These are phyloP conservation scores for Cricetomys ansorgei DNA, from an alignment of 2,113 vertebrate genomes.

Conservation along the genomic window DNA sequence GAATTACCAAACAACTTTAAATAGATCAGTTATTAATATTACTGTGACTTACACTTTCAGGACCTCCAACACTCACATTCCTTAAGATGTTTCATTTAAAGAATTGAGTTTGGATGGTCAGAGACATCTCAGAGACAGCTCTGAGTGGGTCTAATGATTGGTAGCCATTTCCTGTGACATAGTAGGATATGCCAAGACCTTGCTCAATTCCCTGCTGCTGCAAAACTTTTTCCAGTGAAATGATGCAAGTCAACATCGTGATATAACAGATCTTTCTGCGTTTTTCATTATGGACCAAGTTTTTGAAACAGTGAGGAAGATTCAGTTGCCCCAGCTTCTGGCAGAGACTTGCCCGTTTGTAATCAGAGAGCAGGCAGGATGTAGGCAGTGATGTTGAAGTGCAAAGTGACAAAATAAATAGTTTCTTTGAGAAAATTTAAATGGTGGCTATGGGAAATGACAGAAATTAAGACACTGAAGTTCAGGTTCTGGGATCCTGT, in stretches of 20 bases:
- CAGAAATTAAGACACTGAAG: not conserved
- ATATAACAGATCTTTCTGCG: not conserved
- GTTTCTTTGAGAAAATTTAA: not conserved
- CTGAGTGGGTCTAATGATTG: not conserved
- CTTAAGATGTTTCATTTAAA: constrained; percentile 35
- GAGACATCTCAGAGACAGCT: not conserved
- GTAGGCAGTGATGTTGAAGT: not conserved
- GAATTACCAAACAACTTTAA: constrained; percentile 19
- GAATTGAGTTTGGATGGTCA: constrained; percentile 8
- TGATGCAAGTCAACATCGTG: not conserved
- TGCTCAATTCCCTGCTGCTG: not conserved
- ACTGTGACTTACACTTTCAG: not conserved
- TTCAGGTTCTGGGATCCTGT: constrained; percentile 6
- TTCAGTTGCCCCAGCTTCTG: not conserved
- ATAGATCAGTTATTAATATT: constrained; percentile 10
- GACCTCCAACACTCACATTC: not conserved
- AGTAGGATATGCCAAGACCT: not conserved
- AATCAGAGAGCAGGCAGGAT: not conserved
- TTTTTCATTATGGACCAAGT: not conserved
- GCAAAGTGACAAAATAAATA: not conserved
- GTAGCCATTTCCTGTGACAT: constrained; percentile 17
- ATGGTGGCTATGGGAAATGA: not conserved
- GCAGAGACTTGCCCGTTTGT: not conserved
- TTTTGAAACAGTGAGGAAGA: constrained; percentile 27
- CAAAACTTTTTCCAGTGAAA: constrained; percentile 48